Evolutionary conservation across 2,888 invertebrate genomes (phyloP).

Genomic region (Tetropium fuscum): DNA sequence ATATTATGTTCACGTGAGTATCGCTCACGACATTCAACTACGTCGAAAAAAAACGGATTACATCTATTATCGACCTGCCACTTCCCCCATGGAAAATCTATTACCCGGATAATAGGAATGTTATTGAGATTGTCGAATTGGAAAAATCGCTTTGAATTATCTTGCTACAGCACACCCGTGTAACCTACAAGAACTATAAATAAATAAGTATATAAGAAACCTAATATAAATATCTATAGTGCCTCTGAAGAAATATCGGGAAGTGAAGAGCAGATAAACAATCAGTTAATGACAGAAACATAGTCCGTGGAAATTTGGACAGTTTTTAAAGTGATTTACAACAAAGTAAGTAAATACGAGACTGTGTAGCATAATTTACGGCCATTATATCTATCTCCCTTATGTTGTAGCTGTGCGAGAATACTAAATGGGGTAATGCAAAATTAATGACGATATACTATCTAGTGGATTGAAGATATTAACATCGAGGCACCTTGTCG

Average conservation of each 20-base stretch:
- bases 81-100: constrained; percentile 14
- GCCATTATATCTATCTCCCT: constrained; percentile 23
- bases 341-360: too few relatives aligned
- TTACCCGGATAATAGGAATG: constrained; percentile 13
- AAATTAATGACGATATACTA: constrained; percentile 23
- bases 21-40: too few relatives aligned
- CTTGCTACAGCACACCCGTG: neutral
- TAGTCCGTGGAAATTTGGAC: too few relatives aligned
- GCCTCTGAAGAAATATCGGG: too few relatives aligned
- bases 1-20: too few relatives aligned
- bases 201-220: neutral
- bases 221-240: too few relatives aligned
- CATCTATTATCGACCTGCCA: constrained; percentile 35
- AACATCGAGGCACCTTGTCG: constrained; percentile 16
- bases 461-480: constrained; percentile 22
- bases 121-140: constrained; percentile 6
- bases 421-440: constrained; percentile 22
- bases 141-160: constrained; percentile 12
- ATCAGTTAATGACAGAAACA: too few relatives aligned
- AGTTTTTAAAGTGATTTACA: too few relatives aligned
- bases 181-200: neutral
- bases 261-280: too few relatives aligned
- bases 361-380: neutral
- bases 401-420: constrained; percentile 8
- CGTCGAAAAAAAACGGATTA: constrained; percentile 38